Evolutionary conservation across 2,113 vertebrate species (phyloP), one percentile per base, ranked within the genome.

Genomic region (Procavia capensis): DNA sequence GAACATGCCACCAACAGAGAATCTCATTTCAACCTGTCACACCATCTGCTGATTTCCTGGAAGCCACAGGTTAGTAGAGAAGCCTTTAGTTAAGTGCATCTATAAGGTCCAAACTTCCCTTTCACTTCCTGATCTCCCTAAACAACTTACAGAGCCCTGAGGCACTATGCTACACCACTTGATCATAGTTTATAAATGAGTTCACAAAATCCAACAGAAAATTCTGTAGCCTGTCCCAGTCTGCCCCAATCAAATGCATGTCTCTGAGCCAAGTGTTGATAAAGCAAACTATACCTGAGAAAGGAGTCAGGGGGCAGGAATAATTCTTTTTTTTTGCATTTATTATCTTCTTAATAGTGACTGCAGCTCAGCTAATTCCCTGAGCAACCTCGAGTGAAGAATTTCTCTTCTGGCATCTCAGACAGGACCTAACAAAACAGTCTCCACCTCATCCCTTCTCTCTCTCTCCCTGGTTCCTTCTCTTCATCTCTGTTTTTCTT

Each of bases 281-380:
- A 36, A 83, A 64, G 85, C 4, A 4, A 64, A 64, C 16, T 4
- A n/a, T 10, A 34, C 11, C 31, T 25, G 36, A 93, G 74, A 47
- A 17, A 88, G 39, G 31, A 63, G 17, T 25, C 45, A 6, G 10
- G 45, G 22, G 24, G 14, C 20, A 29, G 17, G 31, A 29, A 13
- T 34, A 8, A 1, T 50, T n/a, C n/a, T 29, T 47, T 79, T 57
- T 61, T 24, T 16, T 1, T 5, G 54, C 19, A 39, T 36, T 31
- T 47, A 0, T 11, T 0, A 2, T 39, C 59, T 9, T 3, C 20
- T 72, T 72, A 8, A 0, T 63, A 1, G 1, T 7, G 25, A 19
- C 25, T 13, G 8, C 75, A 59, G 3, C 75, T 31, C 59, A 13
- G n/a, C 78, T 4, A 41, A 22, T n/a, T 45, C 41, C 3, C 64